Base-by-base conservation (phyloP, 2,797 vertebrate species). In the Bradypus variegatus region DNA sequence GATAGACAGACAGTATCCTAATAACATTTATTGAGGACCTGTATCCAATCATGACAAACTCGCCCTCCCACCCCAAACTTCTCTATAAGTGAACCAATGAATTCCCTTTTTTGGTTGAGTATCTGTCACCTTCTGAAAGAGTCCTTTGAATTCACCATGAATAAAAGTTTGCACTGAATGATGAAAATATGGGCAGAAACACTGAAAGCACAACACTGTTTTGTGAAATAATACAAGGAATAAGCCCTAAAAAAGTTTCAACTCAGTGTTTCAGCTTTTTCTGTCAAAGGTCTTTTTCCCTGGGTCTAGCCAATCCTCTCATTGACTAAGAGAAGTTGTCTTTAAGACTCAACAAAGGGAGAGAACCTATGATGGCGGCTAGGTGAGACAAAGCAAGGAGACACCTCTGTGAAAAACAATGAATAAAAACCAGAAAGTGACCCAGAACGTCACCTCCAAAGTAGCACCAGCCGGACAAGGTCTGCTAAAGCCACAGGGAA, bases 51-150 rank as follows among this genome's bases (percentile, higher is more conserved):
- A n/a, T 62, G 36, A 84, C 36, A 94, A 64, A 88, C 67, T 88
- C 45, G 67, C 36, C 64, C 19, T 62, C 53, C 53, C 53, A 15
- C 16, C 55, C 58, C 75, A 18, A 94, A 80, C 25, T 79, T 92
- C 60, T 80, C 85, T 76, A 29, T 92, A 92, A 73, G 25, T 64
- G 60, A 93, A 88, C 53, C 58, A 85, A 38, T 33, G n/a, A 91
- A 69, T 86, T 81, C 36, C 53, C 25, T 79, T n/a, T 64, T 90
- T 60, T 65, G n/a, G 89, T 67, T 62, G 33, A 83, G 23, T 64
- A 89, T 64, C 55, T 80, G 50, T 91, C 45, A 58, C 33, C 81
- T 85, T 86, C 69, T 80, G 27, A 91, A 91, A 94, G 41, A 75
- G 41, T 76, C 60, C 45, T 80, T 81, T 36, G 88, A 86, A 72